phyloP scores from a whole-genome alignment of 2,797 vertebrate species.

The Propithecus perrieri region DNA sequence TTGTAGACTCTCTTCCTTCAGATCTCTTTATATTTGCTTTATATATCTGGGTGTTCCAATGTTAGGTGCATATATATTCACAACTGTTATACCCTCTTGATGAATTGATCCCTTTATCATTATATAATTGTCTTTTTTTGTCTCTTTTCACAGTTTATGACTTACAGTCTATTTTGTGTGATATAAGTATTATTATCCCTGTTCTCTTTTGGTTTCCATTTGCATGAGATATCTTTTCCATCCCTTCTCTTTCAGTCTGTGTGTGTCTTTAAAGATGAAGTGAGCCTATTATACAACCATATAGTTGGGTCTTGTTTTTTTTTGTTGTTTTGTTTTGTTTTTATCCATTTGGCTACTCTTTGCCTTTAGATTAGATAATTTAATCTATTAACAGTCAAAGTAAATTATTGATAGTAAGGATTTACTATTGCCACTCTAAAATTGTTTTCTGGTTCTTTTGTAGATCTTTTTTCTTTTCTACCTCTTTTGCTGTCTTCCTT shows the following conservation, averaged over 20 bases:
- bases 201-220: background rate
- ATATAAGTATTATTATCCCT: background rate
- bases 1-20: background rate
- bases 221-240: background rate
- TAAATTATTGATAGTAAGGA: background rate
- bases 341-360: background rate
- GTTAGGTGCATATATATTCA: background rate
- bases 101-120: background rate
- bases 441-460: background rate
- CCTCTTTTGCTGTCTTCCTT: background rate
- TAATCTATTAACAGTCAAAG: background rate
- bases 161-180: background rate
- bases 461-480: background rate
- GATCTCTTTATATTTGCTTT: background rate
- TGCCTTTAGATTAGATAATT: background rate
- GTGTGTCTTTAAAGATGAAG: background rate
- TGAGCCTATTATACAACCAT: background rate
- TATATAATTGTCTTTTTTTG: background rate
- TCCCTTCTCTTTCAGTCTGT: background rate
- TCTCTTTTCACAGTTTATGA: background rate
- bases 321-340: background rate
- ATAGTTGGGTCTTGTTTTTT: background rate
- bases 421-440: background rate
- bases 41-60: background rate
- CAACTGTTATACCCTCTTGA: background rate